phyloP scores from a whole-genome alignment of 2,888 invertebrate species.

The Strigamia crassipes region DNA sequence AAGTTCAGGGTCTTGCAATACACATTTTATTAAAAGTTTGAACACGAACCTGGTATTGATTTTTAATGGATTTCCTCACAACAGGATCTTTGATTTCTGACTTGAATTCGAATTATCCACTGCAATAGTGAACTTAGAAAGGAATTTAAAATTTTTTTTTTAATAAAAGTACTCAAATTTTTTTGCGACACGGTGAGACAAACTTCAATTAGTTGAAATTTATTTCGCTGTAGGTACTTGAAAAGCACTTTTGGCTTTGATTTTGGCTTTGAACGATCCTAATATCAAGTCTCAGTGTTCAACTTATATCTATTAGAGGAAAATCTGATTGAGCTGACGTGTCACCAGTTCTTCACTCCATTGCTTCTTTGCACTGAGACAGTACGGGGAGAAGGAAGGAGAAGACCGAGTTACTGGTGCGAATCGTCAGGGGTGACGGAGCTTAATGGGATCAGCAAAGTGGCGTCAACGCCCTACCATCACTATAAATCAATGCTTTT shows the following conservation, averaged over 20 bases:
- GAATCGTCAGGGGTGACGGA: slow-evolving; percentile 42
- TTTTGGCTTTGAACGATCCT: neutral
- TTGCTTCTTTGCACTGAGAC: slow-evolving; percentile 29
- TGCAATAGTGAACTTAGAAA: no score
- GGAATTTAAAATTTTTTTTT: no score
- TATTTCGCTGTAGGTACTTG: neutral
- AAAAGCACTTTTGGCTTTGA: neutral
- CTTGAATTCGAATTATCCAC: no score
- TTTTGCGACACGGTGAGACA: no score
- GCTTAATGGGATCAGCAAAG: slow-evolving; percentile 42
- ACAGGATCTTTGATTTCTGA: no score
- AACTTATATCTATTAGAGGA: slow-evolving; percentile 34
- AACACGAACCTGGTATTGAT: no score
- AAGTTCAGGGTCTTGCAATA: no score
- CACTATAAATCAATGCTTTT: slow-evolving; percentile 35
- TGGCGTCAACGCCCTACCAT: slow-evolving; percentile 29
- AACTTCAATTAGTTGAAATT: no score
- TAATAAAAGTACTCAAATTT: no score
- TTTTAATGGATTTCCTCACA: no score
- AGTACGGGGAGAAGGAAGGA: neutral
- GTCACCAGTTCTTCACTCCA: slow-evolving; percentile 42
- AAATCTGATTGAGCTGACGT: slow-evolving; percentile 42
- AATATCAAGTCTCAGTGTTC: neutral
- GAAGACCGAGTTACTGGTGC: slow-evolving; percentile 30
- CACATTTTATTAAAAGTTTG: no score